These are phyloP conservation scores for Gnathonemus longibarbis DNA, from an alignment of 2,113 vertebrate genomes.

Conservation along the genomic window DNA sequence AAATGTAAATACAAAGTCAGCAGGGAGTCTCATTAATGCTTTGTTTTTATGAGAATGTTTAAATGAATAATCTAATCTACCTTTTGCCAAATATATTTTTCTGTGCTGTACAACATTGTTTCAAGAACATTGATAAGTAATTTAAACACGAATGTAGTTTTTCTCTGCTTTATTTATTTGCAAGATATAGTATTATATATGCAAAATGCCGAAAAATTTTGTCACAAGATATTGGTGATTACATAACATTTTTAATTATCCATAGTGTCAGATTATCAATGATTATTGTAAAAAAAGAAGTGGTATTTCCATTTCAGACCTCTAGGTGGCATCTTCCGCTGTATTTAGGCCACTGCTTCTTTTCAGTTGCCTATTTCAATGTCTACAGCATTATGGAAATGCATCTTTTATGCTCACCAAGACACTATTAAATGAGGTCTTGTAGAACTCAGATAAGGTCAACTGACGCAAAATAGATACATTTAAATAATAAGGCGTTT, in stretches of 20 bases:
- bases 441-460: neutral
- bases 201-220: neutral
- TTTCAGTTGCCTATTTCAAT: neutral
- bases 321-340: slow-evolving; percentile 5
- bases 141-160: neutral
- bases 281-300: neutral
- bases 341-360: neutral
- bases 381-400: too few species aligned
- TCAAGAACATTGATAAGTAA: neutral
- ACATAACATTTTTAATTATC: neutral
- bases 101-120: neutral
- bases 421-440: neutral
- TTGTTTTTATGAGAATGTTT: neutral
- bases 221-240: neutral
- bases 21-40: neutral
- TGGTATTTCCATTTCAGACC: neutral
- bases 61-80: neutral
- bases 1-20: neutral
- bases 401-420: neutral
- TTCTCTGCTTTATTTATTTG: neutral
- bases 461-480: neutral
- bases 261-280: neutral
- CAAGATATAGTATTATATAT: neutral
- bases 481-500: neutral
- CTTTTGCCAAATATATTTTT: neutral